Evolutionary conservation across 2,888 invertebrate genomes (phyloP).

Genomic region (Synanthedon andrenaeformis): DNA sequence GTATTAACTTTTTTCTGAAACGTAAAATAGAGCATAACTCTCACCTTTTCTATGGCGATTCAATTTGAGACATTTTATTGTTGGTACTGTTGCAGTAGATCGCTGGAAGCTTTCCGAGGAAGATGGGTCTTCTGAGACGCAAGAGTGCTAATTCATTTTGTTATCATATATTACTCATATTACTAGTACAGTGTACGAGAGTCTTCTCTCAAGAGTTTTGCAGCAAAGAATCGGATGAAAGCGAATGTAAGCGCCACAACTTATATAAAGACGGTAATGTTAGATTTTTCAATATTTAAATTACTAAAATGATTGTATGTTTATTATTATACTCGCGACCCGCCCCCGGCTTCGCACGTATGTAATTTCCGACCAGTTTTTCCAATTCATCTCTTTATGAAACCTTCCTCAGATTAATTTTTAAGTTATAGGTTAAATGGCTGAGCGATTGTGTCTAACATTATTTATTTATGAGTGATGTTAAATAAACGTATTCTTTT

Average conservation of each 20-base stretch:
- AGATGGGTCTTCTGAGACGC: constrained; percentile 35
- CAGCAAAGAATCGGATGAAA: constrained; percentile 20
- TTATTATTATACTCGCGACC: too few species aligned
- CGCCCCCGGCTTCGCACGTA: too few species aligned
- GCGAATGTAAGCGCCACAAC: constrained; percentile 21
- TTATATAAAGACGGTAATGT: constrained; percentile 26
- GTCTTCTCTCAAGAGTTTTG: constrained; percentile 35
- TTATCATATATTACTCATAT: constrained; percentile 30
- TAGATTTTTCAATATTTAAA: too few species aligned
- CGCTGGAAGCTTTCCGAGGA: constrained; percentile 25
- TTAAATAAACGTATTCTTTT: too few species aligned
- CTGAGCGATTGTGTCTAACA: too few species aligned
- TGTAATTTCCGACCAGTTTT: too few species aligned
- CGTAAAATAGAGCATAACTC: constrained; percentile 28
- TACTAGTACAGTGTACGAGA: constrained; percentile 23
- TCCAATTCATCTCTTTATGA: too few species aligned
- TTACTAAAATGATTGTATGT: too few species aligned
- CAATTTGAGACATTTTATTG: constrained; percentile 35
- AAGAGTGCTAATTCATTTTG: constrained; percentile 31
- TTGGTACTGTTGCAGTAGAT: constrained; percentile 25
- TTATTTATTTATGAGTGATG: too few species aligned
- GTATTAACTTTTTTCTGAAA: constrained; percentile 33
- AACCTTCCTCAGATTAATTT: too few species aligned
- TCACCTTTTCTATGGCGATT: constrained; percentile 35
- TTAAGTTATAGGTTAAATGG: too few species aligned